A percentile compares a stretch with the other conserved stretches of the same genome.
These are phyloP conservation scores for Dreissena polymorpha DNA, from an alignment of 1,140 invertebrate species.

Conservation along the genomic window DNA sequence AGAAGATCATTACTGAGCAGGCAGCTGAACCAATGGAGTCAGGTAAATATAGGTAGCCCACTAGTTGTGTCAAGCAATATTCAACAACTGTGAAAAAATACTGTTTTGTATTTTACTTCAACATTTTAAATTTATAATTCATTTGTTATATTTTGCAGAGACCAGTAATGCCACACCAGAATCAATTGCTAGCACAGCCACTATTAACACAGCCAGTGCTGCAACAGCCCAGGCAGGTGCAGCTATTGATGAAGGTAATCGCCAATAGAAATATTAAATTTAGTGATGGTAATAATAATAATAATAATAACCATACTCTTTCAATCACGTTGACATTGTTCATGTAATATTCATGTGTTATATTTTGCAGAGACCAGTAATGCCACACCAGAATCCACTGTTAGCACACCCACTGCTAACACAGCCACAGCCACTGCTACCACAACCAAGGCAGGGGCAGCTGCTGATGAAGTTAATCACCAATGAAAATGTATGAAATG, in stretches of 20 bases:
- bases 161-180: constrained; percentile 1
- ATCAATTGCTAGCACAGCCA: constrained; percentile 17
- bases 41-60: constrained; percentile 41
- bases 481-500: too few species aligned
- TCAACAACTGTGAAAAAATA: too few species aligned
- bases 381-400: too few species aligned
- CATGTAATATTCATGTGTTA: too few species aligned
- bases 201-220: constrained; percentile 18
- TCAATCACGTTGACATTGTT: too few species aligned
- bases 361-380: too few species aligned
- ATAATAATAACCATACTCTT: too few species aligned
- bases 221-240: constrained; percentile 29
- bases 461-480: too few species aligned
- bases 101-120: too few species aligned
- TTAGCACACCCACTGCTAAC: too few species aligned
- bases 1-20: constrained; percentile 47
- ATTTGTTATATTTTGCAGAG: constrained; percentile 26
- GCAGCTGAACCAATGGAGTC: constrained; percentile 39
- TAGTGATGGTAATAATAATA: constrained; percentile 25
- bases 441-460: too few species aligned
- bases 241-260: constrained; percentile 43
- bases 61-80: neutral
- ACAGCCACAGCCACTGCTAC: too few species aligned
- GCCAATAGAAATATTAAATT: constrained; percentile 32
- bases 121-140: constrained; percentile 5